A percentile compares a stretch with the other conserved stretches of the same genome.
Conservation (phyloP, 2,888 invertebrate genomes). For the Chouioia cunea region DNA sequence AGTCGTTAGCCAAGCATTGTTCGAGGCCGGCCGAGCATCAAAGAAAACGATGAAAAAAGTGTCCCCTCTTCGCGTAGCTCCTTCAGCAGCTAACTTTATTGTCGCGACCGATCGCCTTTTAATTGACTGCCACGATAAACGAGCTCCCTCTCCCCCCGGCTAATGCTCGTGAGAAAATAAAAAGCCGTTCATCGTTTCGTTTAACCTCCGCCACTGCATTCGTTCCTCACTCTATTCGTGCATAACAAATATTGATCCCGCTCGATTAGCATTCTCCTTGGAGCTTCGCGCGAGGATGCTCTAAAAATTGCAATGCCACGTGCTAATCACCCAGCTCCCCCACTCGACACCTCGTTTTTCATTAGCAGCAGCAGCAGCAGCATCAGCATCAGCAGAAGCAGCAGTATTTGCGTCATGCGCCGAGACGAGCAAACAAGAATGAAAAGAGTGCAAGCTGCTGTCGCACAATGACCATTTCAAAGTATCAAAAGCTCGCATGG, state of each 20-base stretch:
- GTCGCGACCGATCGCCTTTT: constrained; percentile 42
- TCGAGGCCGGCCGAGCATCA: constrained; percentile 43
- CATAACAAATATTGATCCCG: too few relatives aligned
- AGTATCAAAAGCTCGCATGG: constrained; percentile 34
- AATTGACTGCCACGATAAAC: constrained; percentile 35
- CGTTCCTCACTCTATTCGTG: too few relatives aligned
- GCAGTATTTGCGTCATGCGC: not conserved
- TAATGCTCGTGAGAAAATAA: constrained; percentile 36
- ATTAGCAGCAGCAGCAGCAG: constrained; percentile 4
- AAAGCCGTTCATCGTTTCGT: constrained; percentile 2
- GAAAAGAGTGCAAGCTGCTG: not conserved
- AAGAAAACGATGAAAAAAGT: constrained; percentile 39
- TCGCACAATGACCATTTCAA: constrained; percentile 4
- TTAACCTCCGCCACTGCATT: too few relatives aligned
- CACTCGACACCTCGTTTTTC: constrained; percentile 23
- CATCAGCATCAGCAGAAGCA: constrained; percentile 14
- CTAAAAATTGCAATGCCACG: too few relatives aligned
- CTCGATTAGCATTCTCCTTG: too few relatives aligned
- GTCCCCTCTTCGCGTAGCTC: constrained; percentile 25
- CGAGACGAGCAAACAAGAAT: not conserved
- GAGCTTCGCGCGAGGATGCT: too few relatives aligned
- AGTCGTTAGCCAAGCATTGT: constrained; percentile 47
- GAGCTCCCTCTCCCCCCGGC: not conserved
- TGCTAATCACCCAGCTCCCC: too few relatives aligned
- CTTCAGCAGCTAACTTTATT: constrained; percentile 33